These are phyloP conservation scores for Acronicta leporina DNA, from an alignment of 2,888 invertebrate genomes.

Conservation along the genomic window DNA sequence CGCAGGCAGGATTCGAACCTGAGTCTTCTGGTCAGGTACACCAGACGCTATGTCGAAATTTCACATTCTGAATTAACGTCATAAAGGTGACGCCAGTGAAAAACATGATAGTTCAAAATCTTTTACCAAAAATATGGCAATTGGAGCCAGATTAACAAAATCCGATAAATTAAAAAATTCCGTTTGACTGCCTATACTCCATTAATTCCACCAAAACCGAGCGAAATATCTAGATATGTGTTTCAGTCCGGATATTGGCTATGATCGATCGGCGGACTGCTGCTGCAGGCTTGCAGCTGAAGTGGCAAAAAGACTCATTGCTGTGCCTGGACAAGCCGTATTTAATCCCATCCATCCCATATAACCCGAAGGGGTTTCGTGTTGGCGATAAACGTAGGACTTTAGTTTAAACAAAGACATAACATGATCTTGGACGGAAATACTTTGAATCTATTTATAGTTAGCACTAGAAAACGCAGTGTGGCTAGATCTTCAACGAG, in stretches of 20 bases:
- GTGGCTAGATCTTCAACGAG: too few species aligned
- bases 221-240: constrained; percentile 10
- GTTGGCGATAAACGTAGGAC: background rate
- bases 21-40: too few species aligned
- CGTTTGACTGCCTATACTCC: constrained; percentile 17
- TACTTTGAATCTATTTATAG: too few species aligned
- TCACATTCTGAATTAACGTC: too few species aligned
- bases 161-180: constrained; percentile 17
- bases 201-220: constrained; percentile 11
- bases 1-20: too few species aligned
- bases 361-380: background rate
- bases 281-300: constrained; percentile 14
- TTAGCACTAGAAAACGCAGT: too few species aligned
- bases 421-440: too few species aligned
- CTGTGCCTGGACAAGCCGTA: background rate
- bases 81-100: too few species aligned
- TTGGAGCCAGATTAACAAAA: too few species aligned
- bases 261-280: constrained; percentile 40
- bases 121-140: too few species aligned
- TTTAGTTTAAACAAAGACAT: background rate
- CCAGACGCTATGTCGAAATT: too few species aligned
- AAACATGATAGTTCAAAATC: too few species aligned
- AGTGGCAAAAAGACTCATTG: constrained; percentile 36
- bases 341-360: background rate
- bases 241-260: constrained; percentile 20